Percentiles rank a stretch among this genome's conserved stretches.
Evolutionary conservation across 2,113 vertebrate genomes (phyloP).

Genomic region (Erythrolamprus reginae): DNA sequence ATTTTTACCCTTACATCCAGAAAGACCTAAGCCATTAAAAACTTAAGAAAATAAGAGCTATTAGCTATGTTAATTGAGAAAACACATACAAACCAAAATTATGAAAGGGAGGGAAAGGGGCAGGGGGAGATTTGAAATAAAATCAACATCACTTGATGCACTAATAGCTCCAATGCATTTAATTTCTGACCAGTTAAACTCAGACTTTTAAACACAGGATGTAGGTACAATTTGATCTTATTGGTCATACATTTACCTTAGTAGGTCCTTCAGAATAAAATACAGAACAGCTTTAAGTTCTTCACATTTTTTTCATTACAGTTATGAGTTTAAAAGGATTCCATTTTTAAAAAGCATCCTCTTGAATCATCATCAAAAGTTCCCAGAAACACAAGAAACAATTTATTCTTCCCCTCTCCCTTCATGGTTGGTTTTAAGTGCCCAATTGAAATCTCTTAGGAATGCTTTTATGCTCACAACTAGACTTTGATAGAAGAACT

Average conservation of each 20-base stretch:
- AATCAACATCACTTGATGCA: conserved; percentile 79
- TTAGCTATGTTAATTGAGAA: conserved; percentile 96
- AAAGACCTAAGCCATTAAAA: conserved; percentile 92
- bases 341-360: conserved; percentile 59
- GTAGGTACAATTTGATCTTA: conserved; percentile 67
- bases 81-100: conserved; percentile 84
- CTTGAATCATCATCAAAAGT: conserved; percentile 49
- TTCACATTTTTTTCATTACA: conserved; percentile 75
- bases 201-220: conserved; percentile 71
- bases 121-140: conserved; percentile 66
- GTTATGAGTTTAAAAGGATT: conserved; percentile 84
- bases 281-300: conserved; percentile 79
- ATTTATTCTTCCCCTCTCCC: conserved; percentile 28
- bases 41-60: conserved; percentile 86
- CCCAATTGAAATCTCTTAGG: conserved; percentile 74
- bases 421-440: conserved; percentile 41
- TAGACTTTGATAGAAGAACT: conserved; percentile 74
- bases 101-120: conserved; percentile 59
- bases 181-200: conserved; percentile 66
- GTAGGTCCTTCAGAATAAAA: conserved; percentile 84
- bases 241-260: conserved; percentile 72
- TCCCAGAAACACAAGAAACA: conserved; percentile 46
- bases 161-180: conserved; percentile 79
- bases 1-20: conserved; percentile 94
- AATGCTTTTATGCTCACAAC: conserved; percentile 87